These are phyloP conservation scores for Drepanosiphum platanoidis DNA, from an alignment of 2,888 invertebrate genomes.

Conservation along the genomic window DNA sequence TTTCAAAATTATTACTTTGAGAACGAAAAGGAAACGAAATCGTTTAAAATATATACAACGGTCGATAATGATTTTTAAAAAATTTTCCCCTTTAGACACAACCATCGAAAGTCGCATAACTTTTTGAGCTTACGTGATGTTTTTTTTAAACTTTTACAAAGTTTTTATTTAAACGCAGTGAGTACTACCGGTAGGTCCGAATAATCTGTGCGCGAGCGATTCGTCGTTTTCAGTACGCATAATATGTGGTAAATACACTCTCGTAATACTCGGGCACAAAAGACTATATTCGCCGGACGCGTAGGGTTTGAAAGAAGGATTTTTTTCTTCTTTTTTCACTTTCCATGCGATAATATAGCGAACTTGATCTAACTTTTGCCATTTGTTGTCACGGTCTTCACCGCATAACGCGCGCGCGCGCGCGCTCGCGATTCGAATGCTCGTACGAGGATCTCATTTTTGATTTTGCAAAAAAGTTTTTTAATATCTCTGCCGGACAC, in stretches of 20 bases:
- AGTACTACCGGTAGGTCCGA: too few relatives aligned
- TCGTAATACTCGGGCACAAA: background rate
- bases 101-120: too few relatives aligned
- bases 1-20: too few relatives aligned
- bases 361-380: background rate
- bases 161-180: too few relatives aligned
- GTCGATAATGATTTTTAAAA: too few relatives aligned
- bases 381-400: background rate
- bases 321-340: background rate
- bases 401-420: background rate
- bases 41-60: too few relatives aligned
- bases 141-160: too few relatives aligned
- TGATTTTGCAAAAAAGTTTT: background rate
- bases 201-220: background rate
- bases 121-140: too few relatives aligned
- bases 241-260: background rate
- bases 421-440: too few relatives aligned
- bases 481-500: background rate
- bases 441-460: background rate
- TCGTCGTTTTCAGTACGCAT: background rate
- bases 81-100: too few relatives aligned
- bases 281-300: background rate
- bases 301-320: background rate
- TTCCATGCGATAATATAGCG: background rate
- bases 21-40: too few relatives aligned